Conservation (phyloP, 23 tunicate genomes). For the Ciona savignyi region DNA sequence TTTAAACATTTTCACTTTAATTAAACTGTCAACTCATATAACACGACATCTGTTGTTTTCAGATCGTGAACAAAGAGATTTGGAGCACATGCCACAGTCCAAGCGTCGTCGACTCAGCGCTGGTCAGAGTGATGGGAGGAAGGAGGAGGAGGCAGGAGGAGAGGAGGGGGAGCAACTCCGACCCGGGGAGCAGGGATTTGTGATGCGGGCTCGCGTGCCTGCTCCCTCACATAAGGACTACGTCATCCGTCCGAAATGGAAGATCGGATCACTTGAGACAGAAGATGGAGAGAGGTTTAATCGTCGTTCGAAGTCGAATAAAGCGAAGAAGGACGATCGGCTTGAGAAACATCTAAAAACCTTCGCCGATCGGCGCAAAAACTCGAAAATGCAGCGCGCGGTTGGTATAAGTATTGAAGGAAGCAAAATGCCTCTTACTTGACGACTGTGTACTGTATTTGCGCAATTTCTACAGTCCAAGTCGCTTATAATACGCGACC, state of each 20-base stretch:
- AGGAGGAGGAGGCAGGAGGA: constrained; percentile 14
- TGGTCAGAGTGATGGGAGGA: constrained; percentile 13
- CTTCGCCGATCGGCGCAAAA: constrained; percentile 70
- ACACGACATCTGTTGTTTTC: neutral
- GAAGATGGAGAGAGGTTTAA: constrained; percentile 25
- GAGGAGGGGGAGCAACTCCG: constrained; percentile 52
- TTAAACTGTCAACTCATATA: too few species aligned
- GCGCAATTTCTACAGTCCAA: neutral
- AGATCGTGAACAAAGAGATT: constrained; percentile 95
- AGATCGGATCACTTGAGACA: constrained; percentile 45
- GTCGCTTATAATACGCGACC: too few species aligned
- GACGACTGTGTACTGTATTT: neutral
- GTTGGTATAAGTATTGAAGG: constrained; percentile 89
- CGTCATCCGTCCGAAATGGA: constrained; percentile 95
- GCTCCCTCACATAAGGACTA: constrained; percentile 93
- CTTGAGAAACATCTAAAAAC: constrained; percentile 74
- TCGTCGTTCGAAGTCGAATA: constrained; percentile 15
- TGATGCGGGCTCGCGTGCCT: constrained; percentile 94
- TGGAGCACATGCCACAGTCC: constrained; percentile 91
- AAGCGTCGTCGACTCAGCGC: constrained; percentile 65
- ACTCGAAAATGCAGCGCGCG: constrained; percentile 73
- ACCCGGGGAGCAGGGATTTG: constrained; percentile 93
- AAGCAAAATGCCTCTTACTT: constrained; percentile 66
- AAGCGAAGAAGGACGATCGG: constrained; percentile 70
- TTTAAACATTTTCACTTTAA: too few species aligned